Evolutionary conservation across 1,140 invertebrate species (phyloP).

Genomic region (Drosophila sucinea): DNA sequence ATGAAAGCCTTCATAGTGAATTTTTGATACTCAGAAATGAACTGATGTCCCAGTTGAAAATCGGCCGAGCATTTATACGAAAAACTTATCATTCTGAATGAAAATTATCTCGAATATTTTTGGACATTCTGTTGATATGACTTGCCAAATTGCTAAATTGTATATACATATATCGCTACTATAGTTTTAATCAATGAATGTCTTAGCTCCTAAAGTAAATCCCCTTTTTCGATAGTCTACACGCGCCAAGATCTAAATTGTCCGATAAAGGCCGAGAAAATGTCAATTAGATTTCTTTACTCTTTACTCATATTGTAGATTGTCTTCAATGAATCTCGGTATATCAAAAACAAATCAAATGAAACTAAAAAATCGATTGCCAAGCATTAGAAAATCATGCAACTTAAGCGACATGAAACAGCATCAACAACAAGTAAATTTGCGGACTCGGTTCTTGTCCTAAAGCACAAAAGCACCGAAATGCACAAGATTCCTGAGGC

Average conservation of each 20-base stretch:
- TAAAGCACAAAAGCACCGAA: too few species aligned
- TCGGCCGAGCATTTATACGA: constrained; percentile 29
- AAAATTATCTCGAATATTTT: constrained; percentile 1
- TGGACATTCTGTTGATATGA: not conserved
- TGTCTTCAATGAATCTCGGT: not conserved
- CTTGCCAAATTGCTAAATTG: not conserved
- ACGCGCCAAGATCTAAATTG: not conserved
- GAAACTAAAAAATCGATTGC: not conserved
- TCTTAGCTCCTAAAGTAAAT: not conserved
- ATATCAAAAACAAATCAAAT: not conserved
- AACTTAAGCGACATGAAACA: too few species aligned
- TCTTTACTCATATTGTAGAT: too few species aligned
- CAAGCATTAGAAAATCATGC: too few species aligned
- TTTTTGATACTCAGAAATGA: constrained; percentile 8
- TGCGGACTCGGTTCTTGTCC: too few species aligned
- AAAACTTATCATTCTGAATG: constrained; percentile 15
- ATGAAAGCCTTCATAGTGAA: constrained; percentile 56
- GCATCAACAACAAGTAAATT: too few species aligned
- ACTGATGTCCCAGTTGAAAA: constrained; percentile 25
- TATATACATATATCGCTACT: not conserved
- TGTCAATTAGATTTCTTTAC: not conserved
- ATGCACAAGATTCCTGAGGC: too few species aligned
- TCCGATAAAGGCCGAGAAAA: not conserved
- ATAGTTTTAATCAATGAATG: constrained; percentile 4
- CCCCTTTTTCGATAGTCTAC: not conserved